Evolutionary conservation across 2,797 vertebrate species (phyloP).

Genomic region (Pseudotriccus pelzelni): DNA sequence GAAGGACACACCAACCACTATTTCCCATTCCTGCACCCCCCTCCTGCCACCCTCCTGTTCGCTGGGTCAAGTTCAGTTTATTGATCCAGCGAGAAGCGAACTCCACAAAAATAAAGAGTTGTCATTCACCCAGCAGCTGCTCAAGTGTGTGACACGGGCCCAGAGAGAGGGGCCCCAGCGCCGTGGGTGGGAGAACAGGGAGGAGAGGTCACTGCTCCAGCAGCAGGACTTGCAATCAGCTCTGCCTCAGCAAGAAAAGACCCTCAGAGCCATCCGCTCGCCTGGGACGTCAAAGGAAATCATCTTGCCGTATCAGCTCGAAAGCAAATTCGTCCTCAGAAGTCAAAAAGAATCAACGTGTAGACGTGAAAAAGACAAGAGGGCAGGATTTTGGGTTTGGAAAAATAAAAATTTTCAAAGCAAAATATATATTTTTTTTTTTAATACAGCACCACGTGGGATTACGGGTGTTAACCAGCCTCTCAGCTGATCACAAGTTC

Average conservation of each 20-base stretch:
- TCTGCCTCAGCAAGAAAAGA: not conserved
- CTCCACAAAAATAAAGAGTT: not conserved
- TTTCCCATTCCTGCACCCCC: not conserved
- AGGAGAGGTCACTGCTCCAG: not conserved
- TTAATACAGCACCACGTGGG: not conserved
- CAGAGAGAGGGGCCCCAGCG: rapidly evolving
- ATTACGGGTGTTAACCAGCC: not conserved
- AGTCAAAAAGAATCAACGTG: not conserved
- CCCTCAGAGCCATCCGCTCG: not conserved
- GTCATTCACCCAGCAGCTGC: not conserved
- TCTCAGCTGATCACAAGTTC: not conserved
- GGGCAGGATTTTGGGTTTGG: not conserved
- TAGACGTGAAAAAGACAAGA: not conserved
- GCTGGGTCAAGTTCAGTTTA: not conserved
- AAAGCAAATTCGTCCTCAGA: not conserved
- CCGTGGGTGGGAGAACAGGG: rapidly evolving
- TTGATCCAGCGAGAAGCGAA: not conserved
- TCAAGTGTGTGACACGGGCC: not conserved
- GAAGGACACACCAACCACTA: not conserved
- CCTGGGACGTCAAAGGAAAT: not conserved
- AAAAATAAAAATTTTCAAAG: not conserved
- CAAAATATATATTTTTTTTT: not conserved
- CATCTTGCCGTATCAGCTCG: not conserved
- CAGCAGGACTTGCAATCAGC: not conserved
- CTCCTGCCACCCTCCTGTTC: rapidly evolving